phyloP scores from a whole-genome alignment of 1,140 invertebrate genomes.

The Drosophila lacteicornis region DNA sequence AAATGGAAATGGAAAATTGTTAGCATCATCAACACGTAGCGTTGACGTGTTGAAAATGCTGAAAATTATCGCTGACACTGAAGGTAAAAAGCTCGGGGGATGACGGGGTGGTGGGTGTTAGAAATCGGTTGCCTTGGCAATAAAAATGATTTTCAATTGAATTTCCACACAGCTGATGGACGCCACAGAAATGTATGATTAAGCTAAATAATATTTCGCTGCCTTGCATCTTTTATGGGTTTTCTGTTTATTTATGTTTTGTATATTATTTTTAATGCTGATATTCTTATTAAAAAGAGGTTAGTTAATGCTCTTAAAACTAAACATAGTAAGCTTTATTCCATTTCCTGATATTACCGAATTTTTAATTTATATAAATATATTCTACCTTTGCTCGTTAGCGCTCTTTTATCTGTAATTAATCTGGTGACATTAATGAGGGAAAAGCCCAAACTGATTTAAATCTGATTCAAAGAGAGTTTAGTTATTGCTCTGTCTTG shows the following conservation, averaged over 20 bases:
- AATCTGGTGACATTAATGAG: too few species aligned
- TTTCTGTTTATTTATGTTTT: conserved; percentile 10
- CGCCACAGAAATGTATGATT: conserved; percentile 68
- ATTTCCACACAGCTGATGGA: conserved; percentile 50
- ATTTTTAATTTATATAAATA: too few species aligned
- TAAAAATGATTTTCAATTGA: conserved; percentile 78
- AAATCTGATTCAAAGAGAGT: too few species aligned
- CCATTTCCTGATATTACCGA: too few species aligned
- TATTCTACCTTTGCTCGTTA: too few species aligned
- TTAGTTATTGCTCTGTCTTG: too few species aligned
- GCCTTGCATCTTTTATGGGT: neutral
- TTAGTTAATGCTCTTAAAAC: neutral
- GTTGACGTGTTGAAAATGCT: conserved; percentile 70
- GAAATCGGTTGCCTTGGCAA: conserved; percentile 50
- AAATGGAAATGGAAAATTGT: conserved; percentile 65
- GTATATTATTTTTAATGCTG: neutral
- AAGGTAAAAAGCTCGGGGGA: neutral
- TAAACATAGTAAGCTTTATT: neutral
- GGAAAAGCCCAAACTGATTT: too few species aligned
- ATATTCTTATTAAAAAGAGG: neutral
- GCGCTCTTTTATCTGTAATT: too few species aligned
- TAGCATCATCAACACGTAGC: conserved; percentile 71
- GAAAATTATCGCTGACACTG: conserved; percentile 49
- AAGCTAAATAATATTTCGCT: conserved; percentile 54
- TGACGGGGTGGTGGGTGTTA: neutral